Percentiles rank a stretch among this genome's conserved stretches.
These are phyloP conservation scores for Amiota mariae DNA, from an alignment of 2,888 invertebrate genomes.

Conservation along the genomic window DNA sequence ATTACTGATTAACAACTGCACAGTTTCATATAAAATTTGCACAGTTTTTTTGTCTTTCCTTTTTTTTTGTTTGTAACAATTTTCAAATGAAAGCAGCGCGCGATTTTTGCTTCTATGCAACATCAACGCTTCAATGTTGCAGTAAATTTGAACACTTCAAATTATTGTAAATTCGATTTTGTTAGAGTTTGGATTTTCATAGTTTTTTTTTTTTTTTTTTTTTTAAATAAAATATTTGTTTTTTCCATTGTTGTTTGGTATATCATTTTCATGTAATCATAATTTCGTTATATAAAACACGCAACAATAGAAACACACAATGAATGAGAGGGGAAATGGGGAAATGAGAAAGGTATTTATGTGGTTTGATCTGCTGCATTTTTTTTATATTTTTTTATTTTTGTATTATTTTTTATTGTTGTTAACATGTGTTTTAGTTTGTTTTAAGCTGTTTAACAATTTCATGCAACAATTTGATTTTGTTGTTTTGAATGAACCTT, in stretches of 20 bases:
- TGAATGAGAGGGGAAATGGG: no score
- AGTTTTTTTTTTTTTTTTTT: no score
- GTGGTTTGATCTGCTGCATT: slow-evolving; percentile 22
- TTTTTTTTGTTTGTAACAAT: no score
- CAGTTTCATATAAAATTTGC: not conserved
- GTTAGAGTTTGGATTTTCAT: no score
- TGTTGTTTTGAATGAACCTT: slow-evolving; percentile 23
- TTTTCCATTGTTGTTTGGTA: not conserved
- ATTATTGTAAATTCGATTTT: no score
- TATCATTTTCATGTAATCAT: slow-evolving; percentile 35
- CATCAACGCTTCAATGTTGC: slow-evolving; percentile 31
- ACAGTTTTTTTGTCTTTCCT: no score
- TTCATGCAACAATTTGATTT: slow-evolving; percentile 19
- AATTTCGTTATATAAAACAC: slow-evolving; percentile 52
- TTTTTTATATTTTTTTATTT: no score
- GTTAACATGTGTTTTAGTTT: slow-evolving; percentile 15
- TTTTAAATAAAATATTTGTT: no score
- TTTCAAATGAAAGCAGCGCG: slow-evolving; percentile 22
- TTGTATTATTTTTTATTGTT: slow-evolving; percentile 41
- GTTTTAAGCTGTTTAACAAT: slow-evolving; percentile 23
- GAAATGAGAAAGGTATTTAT: no score
- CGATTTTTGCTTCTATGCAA: not conserved
- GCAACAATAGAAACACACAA: slow-evolving; percentile 47
- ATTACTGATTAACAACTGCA: not conserved
- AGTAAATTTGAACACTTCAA: slow-evolving; percentile 43